These are phyloP conservation scores for Tipula vernalis DNA, from an alignment of 2,888 invertebrate species.

Conservation along the genomic window DNA sequence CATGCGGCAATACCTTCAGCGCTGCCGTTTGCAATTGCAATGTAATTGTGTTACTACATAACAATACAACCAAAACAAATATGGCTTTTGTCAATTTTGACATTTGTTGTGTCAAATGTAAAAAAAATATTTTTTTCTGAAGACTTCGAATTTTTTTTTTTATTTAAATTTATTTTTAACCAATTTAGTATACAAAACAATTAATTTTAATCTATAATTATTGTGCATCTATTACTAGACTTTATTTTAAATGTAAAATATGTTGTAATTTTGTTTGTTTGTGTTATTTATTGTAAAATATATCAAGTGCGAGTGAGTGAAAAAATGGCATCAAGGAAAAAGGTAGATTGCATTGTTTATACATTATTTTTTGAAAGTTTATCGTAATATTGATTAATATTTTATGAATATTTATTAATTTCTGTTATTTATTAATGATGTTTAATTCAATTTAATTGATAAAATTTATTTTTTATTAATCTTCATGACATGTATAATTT, in stretches of 20 bases:
- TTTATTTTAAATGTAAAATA: neutral
- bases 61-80: neutral
- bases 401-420: neutral
- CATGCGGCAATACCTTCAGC: no score
- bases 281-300: neutral
- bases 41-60: neutral
- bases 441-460: neutral
- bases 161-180: neutral
- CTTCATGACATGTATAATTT: neutral
- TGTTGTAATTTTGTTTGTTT: neutral
- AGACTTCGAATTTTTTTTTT: neutral
- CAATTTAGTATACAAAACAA: neutral
- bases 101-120: neutral
- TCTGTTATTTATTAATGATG: neutral
- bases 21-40: no score
- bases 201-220: neutral
- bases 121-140: neutral
- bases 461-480: neutral
- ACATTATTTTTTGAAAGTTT: neutral
- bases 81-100: neutral
- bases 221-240: neutral
- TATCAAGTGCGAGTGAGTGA: neutral
- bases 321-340: neutral
- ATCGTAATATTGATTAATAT: neutral
- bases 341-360: neutral